phyloP scores from a whole-genome alignment of 2,888 invertebrate species.

The Hydrotaea diabolus region DNA sequence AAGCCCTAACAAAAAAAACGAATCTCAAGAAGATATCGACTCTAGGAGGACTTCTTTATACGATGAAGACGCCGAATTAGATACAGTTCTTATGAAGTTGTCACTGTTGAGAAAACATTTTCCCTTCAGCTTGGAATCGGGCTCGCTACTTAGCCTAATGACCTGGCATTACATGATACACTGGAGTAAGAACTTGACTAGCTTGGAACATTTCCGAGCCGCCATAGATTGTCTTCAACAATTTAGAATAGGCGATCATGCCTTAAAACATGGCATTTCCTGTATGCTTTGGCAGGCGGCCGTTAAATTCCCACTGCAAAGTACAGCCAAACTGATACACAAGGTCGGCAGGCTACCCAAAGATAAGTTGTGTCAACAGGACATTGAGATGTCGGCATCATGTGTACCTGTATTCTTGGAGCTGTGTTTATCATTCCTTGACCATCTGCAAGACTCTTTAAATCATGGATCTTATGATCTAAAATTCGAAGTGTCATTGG shows the following conservation, averaged over 20 bases:
- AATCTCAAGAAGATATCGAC: slow-evolving; percentile 28
- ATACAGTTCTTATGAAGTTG: slow-evolving; percentile 84
- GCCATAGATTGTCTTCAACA: slow-evolving; percentile 85
- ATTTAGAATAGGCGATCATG: slow-evolving; percentile 75
- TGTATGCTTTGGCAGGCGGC: slow-evolving; percentile 94
- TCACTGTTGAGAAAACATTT: slow-evolving; percentile 88
- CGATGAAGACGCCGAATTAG: slow-evolving; percentile 56
- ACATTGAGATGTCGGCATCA: slow-evolving; percentile 86
- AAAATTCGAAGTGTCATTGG: slow-evolving; percentile 78
- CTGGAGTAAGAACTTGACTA: slow-evolving; percentile 90
- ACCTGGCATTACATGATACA: slow-evolving; percentile 94
- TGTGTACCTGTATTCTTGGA: slow-evolving; percentile 85
- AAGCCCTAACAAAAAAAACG: not conserved
- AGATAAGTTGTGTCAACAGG: slow-evolving; percentile 90
- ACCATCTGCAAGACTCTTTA: slow-evolving; percentile 75
- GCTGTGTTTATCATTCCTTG: slow-evolving; percentile 80
- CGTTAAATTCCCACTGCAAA: slow-evolving; percentile 89
- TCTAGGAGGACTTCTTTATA: slow-evolving; percentile 9
- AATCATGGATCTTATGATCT: slow-evolving; percentile 77
- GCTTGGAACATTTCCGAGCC: slow-evolving; percentile 85
- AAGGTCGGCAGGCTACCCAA: slow-evolving; percentile 92
- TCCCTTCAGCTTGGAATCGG: slow-evolving; percentile 91
- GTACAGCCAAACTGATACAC: slow-evolving; percentile 88
- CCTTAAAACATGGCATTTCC: slow-evolving; percentile 88
- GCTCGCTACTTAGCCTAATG: slow-evolving; percentile 91